Percentiles rank a stretch among this genome's conserved stretches.
phyloP scores from a whole-genome alignment of 2,888 invertebrate genomes.

The Danaus chrysippus region DNA sequence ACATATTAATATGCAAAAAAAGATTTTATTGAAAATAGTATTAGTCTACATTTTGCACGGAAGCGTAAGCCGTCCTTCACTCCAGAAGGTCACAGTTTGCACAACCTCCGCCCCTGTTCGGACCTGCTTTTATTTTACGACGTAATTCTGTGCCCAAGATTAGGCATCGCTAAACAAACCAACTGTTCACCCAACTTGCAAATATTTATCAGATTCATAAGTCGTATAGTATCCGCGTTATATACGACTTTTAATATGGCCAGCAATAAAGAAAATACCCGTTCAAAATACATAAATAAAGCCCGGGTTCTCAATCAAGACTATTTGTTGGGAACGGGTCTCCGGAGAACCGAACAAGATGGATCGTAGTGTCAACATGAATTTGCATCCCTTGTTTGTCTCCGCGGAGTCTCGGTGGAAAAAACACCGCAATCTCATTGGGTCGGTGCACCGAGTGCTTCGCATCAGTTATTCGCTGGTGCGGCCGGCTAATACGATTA shows the following conservation, averaged over 20 bases:
- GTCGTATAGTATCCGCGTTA: neutral
- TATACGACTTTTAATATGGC: neutral
- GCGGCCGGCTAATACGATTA: constrained; percentile 77
- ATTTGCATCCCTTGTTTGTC: constrained; percentile 79
- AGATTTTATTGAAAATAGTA: constrained; percentile 9
- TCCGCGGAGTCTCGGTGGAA: constrained; percentile 66
- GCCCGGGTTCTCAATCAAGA: constrained; percentile 67
- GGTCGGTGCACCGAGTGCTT: constrained; percentile 63
- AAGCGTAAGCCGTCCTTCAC: constrained; percentile 55
- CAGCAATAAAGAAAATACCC: constrained; percentile 16
- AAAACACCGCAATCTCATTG: constrained; percentile 77
- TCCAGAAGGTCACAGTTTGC: constrained; percentile 64
- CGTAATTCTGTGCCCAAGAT: constrained; percentile 69
- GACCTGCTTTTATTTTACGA: constrained; percentile 57
- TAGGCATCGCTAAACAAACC: constrained; percentile 67
- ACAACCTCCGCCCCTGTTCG: constrained; percentile 42
- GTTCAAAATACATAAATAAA: constrained; percentile 36
- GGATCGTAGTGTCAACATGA: constrained; percentile 78
- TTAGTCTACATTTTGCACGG: constrained; percentile 45
- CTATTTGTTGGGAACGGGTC: constrained; percentile 71
- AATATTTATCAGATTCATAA: constrained; percentile 49
- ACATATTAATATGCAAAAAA: constrained; percentile 11
- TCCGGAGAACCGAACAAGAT: constrained; percentile 75
- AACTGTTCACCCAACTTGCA: constrained; percentile 55
- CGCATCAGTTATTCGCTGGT: constrained; percentile 73